Base-by-base conservation (phyloP, 2,797 vertebrate species). In the Gila robusta region DNA sequence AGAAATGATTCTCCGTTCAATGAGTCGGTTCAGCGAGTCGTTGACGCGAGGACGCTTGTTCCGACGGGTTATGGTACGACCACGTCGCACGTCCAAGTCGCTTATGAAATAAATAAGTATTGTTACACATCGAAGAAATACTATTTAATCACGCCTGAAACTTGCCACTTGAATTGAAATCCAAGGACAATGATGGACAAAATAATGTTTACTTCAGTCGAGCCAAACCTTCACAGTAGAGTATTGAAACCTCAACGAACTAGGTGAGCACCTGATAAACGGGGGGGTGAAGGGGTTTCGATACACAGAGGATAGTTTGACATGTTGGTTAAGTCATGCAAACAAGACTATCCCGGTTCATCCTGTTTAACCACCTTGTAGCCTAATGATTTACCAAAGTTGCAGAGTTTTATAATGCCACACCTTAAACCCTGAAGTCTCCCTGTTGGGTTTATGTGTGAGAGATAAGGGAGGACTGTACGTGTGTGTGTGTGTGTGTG, bases 221-320 rank as follows among this genome's bases (percentile, higher is more conserved):
- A 83, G n/a, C 19, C 37, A 14, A 71, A 26, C 26, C 5, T 79
- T 59, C n/a, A 49, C 83, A 47, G 10, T 54, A 66, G 44, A 37
- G 32, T 11, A 10, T 6, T 56, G 62, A 78, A 82, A 78, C 35
- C 73, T 49, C 54, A 62, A 41, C 41, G 73, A 23, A 21, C 21
- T 19, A 87, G 86, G 86, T 87, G 81, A 87, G 81, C 72, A 49
- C 32, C 28, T 47, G 14, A 41, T 1, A 59, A 64, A 23, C 66
- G 6, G 21, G 17, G 17, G 41, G 12, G 8, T 12, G 41, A 1
- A 35, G 5, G 32, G 8, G 32, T 59, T 74, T 81, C 28, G 47
- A 37, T 26, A 32, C 35, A n/a, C 41, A 10, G 28, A 4, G 19
- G 62, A 66, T 9, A 44, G 64, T 21, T n/a, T 72, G 41, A 26